Conservation (phyloP, 2,888 invertebrate species). For the Caradrina kadenii region DNA sequence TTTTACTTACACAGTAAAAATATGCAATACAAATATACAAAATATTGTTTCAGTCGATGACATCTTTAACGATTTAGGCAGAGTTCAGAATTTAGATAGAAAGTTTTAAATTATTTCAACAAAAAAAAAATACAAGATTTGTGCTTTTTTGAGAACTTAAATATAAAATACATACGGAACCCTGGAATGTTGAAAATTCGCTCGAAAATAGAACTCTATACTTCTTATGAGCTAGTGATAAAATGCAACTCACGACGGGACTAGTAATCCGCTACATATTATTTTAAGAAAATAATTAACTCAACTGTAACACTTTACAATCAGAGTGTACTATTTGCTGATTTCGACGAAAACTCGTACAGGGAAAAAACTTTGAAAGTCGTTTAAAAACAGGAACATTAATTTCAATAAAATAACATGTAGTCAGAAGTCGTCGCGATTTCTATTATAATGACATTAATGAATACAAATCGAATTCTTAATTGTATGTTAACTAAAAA, state of each 20-base stretch:
- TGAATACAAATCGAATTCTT: conserved; percentile 70
- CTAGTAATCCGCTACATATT: conserved; percentile 84
- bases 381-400: conserved; percentile 31
- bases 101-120: conserved; percentile 42
- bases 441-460: conserved; percentile 68
- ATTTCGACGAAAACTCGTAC: conserved; percentile 27
- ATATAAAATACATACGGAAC: conserved; percentile 74
- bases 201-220: conserved; percentile 78
- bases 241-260: conserved; percentile 88
- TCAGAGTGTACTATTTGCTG: conserved; percentile 40
- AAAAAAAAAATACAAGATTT: conserved; percentile 67
- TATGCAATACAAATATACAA: conserved; percentile 83
- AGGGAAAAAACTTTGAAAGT: neutral
- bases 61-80: conserved; percentile 72
- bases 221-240: conserved; percentile 82
- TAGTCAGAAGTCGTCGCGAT: conserved; percentile 85
- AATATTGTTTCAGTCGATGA: conserved; percentile 82
- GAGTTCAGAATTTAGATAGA: conserved; percentile 67
- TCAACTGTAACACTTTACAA: conserved; percentile 35
- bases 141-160: conserved; percentile 80
- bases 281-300: conserved; percentile 73
- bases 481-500: conserved; percentile 63
- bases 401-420: conserved; percentile 82
- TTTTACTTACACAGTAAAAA: conserved; percentile 70
- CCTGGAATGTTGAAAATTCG: conserved; percentile 88